Conservation (phyloP, 1,140 invertebrate genomes). For the Zeugodacus cucurbitae region DNA sequence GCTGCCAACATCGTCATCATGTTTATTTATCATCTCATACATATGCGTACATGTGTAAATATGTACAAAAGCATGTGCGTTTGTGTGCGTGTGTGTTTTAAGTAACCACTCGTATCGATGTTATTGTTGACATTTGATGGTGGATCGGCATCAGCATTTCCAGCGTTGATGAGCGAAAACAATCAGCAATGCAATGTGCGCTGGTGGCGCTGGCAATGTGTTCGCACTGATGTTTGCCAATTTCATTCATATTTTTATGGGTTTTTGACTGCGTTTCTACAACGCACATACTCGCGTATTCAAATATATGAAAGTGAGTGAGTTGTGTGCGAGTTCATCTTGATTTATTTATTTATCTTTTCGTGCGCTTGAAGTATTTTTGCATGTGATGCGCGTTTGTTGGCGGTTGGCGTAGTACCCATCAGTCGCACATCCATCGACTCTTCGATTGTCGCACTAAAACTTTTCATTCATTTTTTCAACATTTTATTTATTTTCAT, state of each 20-base stretch:
- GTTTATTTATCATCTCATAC: conserved; percentile 4
- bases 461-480: not conserved
- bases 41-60: not conserved
- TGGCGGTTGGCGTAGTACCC: no score
- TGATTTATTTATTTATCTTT: not conserved
- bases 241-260: not conserved
- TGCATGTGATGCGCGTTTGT: not conserved
- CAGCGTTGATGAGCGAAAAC: not conserved
- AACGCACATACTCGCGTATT: not conserved
- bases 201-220: not conserved
- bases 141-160: not conserved
- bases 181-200: not conserved
- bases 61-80: not conserved
- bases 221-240: not conserved
- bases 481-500: not conserved
- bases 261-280: not conserved
- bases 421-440: not conserved
- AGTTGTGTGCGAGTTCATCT: not conserved
- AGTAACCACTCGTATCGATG: not conserved
- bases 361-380: not conserved
- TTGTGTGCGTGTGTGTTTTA: not conserved
- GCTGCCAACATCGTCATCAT: conserved; percentile 14
- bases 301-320: not conserved
- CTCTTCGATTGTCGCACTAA: not conserved
- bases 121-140: not conserved